These are phyloP conservation scores for Hypomecis punctinalis DNA, from an alignment of 2,888 invertebrate species.

Conservation along the genomic window DNA sequence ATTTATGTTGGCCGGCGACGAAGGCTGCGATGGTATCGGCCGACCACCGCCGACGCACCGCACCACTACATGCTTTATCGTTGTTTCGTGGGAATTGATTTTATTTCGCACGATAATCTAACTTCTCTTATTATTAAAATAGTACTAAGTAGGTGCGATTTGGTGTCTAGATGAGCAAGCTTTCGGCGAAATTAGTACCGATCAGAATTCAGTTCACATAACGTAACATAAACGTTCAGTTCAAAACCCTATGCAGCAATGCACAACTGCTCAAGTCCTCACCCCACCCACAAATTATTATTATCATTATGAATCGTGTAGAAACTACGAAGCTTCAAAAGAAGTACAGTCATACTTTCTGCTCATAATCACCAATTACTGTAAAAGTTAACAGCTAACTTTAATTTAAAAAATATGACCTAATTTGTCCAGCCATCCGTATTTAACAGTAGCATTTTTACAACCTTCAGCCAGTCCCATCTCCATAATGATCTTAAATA, in stretches of 20 bases:
- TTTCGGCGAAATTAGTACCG: too few species aligned
- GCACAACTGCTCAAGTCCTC: too few species aligned
- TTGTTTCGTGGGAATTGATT: constrained; percentile 67
- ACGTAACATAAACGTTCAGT: too few species aligned
- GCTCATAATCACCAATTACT: neutral
- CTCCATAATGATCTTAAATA: constrained; percentile 54
- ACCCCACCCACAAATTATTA: too few species aligned
- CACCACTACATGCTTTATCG: constrained; percentile 54
- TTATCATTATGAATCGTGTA: too few species aligned
- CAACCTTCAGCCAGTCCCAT: constrained; percentile 35
- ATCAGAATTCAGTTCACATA: too few species aligned
- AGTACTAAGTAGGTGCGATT: too few species aligned
- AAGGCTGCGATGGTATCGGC: constrained; percentile 78
- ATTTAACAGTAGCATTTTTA: constrained; percentile 9
- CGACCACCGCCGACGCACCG: constrained; percentile 24
- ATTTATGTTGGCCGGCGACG: constrained; percentile 79
- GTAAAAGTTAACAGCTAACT: neutral
- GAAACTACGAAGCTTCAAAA: too few species aligned
- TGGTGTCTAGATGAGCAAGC: too few species aligned
- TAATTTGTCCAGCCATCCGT: neutral
- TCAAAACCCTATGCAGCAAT: too few species aligned
- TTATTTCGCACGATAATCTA: constrained; percentile 51
- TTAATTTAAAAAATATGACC: neutral
- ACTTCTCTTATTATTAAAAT: too few species aligned
- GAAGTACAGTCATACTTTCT: too few species aligned